Evolutionary conservation across 2,113 vertebrate genomes (phyloP), one percentile per base, ranked within the genome.

Genomic region (Taxidea taxus): DNA sequence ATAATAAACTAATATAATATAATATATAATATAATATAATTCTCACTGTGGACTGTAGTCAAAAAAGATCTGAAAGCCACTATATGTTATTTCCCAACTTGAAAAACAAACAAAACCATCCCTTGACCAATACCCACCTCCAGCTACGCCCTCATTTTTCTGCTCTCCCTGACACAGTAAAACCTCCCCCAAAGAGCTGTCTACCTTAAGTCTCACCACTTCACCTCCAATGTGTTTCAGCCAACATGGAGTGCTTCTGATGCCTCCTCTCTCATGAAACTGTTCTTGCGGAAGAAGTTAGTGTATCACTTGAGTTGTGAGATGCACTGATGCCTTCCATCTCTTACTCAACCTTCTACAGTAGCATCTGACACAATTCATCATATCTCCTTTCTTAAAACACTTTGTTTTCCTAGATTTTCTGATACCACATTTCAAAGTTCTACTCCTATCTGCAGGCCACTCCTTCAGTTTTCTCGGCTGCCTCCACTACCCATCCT

Each of bases 51-150:
- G 27, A 20, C 25, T 80, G 12, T 8, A 80, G 6, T 92, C 27
- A 56, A 37, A 72, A 86, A 86, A 90, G 42, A 7, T 49, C 20
- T 74, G 47, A 49, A 91, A 88, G 64, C 18, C 47, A 74, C 18
- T 78, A 62, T 78, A 62, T 39, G 21, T 92, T 97, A 87, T 58
- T 29, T 89, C 54, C 15, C 85, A 89, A 90, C 20, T 96, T 47
- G 54, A 47, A 89, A 39, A 82, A 49, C 4, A 70, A 85, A 93
- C 37, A 87, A 81, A 87, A 47, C 2, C 1, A 0, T n/a, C 34
- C 14, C 12, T 13, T 49, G 6, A 77, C 8, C 56, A 82, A 82
- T 13, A 83, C 2, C 27, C 29, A 37, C 20, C 54, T 92, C 64
- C 29, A 78, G 70, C 39, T 54, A 42, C 1, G 1, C 42, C 49